Base-by-base conservation (phyloP, 1,140 invertebrate genomes). In the Acyrthosiphon pisum region DNA sequence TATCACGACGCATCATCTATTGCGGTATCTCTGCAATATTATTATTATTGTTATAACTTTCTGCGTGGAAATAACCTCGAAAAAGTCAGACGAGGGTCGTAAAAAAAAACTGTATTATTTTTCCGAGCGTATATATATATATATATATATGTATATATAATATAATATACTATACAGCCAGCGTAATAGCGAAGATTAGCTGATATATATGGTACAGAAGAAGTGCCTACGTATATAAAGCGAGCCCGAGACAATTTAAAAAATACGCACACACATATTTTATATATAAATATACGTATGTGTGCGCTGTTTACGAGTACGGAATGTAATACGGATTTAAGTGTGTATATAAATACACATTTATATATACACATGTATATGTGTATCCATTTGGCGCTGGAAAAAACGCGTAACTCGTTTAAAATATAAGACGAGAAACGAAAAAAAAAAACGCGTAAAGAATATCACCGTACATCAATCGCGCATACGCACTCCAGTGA, bases 271-370 rank as follows among this genome's bases (percentile, higher is more conserved):
- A 81, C 35, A 81, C 18, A 81, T 37, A 81, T 50, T 50, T 11
- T 23, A 6, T 14, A 41, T 22, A 81, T 6, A 37, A 7, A 22
- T 26, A 84, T 26, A 7, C 81, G 18, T 2, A 22, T 30, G 41
- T 44, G 41, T 44, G 41, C 11, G 41, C 83, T 86, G 41, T 86
- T 86, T 86, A 86, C 83, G 83, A 86, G 83, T 44, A 44, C 41
- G 41, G 41, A 86, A 50, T 50, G 84, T 87, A 46, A 88, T 50
- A 35, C 86, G 44, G 86, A 88, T 88, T 88, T 88, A 50, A 88
- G 30, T 86, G 81, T 41, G 81, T 35, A 50, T 84, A 86, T 81
- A 81, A 35, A 37, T 81, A 81, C 37, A 0, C 50, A 53, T 53
- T 18, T 50, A 50, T 50, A 50, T 50, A 50, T 18, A 50, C 18